Percentiles rank a stretch among this genome's conserved stretches.
These are phyloP conservation scores for Synaphobranchus kaupii DNA, from an alignment of 2,797 vertebrate genomes.

Conservation along the genomic window DNA sequence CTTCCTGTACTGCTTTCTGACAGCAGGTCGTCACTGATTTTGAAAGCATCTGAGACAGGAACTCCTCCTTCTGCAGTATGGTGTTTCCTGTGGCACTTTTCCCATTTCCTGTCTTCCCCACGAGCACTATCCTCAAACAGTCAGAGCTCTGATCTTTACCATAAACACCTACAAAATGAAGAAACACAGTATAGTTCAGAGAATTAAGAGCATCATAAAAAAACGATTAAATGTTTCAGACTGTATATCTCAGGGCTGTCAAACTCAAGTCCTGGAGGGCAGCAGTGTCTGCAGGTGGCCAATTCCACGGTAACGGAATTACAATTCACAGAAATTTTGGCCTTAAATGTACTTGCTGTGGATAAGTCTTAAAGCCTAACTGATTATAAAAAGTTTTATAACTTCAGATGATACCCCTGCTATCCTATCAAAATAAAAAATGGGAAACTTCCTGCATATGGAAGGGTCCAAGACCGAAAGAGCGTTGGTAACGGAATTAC, in stretches of 20 bases:
- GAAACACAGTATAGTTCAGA: not conserved
- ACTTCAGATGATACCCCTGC: no score
- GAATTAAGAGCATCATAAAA: no score
- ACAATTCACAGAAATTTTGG: no score
- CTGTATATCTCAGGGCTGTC: not conserved
- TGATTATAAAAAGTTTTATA: no score
- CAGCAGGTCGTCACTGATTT: not conserved
- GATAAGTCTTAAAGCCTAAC: no score
- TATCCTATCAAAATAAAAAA: no score
- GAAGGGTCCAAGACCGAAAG: no score
- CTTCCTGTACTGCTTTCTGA: not conserved
- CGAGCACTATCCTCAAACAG: not conserved
- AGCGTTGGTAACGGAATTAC: no score
- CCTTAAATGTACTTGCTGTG: no score
- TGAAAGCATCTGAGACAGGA: fast-evolving
- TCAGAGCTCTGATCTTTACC: not conserved
- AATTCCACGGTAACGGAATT: no score
- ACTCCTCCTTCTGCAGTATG: not conserved
- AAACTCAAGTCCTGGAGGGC: not conserved
- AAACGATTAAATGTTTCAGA: not conserved
- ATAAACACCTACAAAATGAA: not conserved
- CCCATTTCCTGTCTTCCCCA: conserved; percentile 5
- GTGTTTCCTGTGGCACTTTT: conserved; percentile 11
- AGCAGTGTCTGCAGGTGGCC: no score
- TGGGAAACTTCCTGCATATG: no score